These are phyloP conservation scores for Lutjanus argentimaculatus DNA, from an alignment of 2,797 vertebrate species.

Conservation along the genomic window DNA sequence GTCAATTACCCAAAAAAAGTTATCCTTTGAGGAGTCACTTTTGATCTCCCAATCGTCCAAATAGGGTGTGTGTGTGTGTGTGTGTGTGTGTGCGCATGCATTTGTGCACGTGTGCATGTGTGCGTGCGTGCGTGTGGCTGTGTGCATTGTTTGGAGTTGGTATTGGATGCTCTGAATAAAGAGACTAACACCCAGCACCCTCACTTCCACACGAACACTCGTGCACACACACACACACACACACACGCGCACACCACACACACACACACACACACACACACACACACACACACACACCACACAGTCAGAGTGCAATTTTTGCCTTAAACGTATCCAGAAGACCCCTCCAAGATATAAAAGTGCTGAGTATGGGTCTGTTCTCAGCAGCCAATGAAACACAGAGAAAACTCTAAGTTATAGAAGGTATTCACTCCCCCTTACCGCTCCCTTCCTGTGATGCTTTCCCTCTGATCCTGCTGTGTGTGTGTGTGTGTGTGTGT, in stretches of 20 bases:
- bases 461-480: constrained; percentile 42
- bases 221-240: background rate
- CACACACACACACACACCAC: background rate
- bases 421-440: constrained; percentile 39
- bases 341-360: constrained; percentile 59
- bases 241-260: background rate
- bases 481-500: constrained; percentile 4
- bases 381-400: constrained; percentile 61
- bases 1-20: constrained; percentile 72
- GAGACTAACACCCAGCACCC: constrained; percentile 24
- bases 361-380: constrained; percentile 64
- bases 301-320: constrained; percentile 38
- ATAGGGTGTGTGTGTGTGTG: constrained; percentile 32
- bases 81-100: constrained; percentile 12
- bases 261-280: background rate
- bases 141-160: constrained; percentile 38
- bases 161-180: constrained; percentile 37
- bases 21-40: constrained; percentile 69
- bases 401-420: constrained; percentile 49
- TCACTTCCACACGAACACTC: constrained; percentile 8
- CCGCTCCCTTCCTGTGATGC: constrained; percentile 57
- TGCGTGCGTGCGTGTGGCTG: constrained; percentile 28
- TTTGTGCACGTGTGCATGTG: background rate
- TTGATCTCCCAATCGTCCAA: constrained; percentile 63
- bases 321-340: constrained; percentile 67